These are phyloP conservation scores for Sussaba pulchella DNA, from an alignment of 2,888 invertebrate genomes.

Conservation along the genomic window DNA sequence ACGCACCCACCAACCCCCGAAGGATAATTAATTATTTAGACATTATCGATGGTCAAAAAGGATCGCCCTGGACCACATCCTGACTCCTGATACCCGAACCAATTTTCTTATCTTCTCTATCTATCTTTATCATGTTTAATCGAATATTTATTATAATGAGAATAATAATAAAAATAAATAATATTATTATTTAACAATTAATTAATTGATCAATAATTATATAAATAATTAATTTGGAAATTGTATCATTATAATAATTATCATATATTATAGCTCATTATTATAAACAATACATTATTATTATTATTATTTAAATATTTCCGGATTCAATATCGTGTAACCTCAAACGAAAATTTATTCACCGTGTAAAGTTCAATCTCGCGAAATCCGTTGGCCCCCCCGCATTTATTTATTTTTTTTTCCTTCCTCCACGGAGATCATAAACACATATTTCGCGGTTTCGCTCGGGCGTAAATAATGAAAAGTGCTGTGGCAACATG, in stretches of 20 bases:
- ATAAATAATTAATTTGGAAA: too few species aligned
- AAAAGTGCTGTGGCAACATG: constrained; percentile 62
- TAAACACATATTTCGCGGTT: constrained; percentile 64
- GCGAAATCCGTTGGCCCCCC: neutral
- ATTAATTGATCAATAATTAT: too few species aligned
- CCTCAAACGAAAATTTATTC: neutral
- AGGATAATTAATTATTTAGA: constrained; percentile 76
- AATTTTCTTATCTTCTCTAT: constrained; percentile 60
- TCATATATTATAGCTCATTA: too few species aligned
- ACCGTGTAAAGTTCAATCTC: neutral
- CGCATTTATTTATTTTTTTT: constrained; percentile 22
- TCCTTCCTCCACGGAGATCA: constrained; percentile 54
- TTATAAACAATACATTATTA: neutral
- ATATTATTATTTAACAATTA: too few species aligned
- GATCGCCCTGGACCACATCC: constrained; percentile 40
- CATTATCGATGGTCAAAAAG: constrained; percentile 70
- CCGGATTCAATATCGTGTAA: neutral
- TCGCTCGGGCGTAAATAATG: constrained; percentile 61
- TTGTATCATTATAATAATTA: too few species aligned
- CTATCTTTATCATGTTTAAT: constrained; percentile 31
- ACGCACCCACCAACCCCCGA: constrained; percentile 44
- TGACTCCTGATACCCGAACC: constrained; percentile 40
- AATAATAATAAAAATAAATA: too few species aligned
- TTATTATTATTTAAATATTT: neutral
- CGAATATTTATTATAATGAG: too few species aligned